Base-by-base conservation (phyloP, 2,888 invertebrate genomes). In the Nebria brevicollis region DNA sequence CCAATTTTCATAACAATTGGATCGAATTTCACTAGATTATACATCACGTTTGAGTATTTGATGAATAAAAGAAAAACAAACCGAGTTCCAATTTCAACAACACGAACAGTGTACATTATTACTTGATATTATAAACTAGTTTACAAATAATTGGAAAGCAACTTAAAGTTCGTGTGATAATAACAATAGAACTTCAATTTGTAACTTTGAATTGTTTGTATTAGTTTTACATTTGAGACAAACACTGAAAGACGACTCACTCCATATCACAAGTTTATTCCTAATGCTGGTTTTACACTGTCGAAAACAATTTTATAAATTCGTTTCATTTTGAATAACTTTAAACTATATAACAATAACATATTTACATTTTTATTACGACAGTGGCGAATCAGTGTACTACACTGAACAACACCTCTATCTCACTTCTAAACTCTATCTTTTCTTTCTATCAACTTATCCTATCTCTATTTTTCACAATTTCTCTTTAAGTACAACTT, bases 231-330 rank as follows among this genome's bases (percentile, higher is more conserved):
- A 72, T 72, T 72, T 26, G n/a, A 42, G 42, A 72, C 11, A 15
- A 26, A 75, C 75, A 75, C 20, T 34, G 64, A 64, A 77, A 72
- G 77, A 77, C 77, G 72, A 77, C 77, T 77, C 77, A 76, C 76
- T 66, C 76, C 76, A 66, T 76, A 25, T 72, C 77, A 77, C 54
- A 54, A 54, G 8, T 54, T 54, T 54, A 54, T 54, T 54, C 54
- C 54, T 54, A 54, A 54, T 54, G 13, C 54, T 54, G 13, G 6
- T 54, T n/a, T 43, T 15, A 15, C 43, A 43, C 42, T 74, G 74
- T 42, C 43, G 42, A 74, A 20, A 20, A 20, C 20, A 20, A 20
- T 20, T 20, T 20, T 20, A 20, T 20, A 20, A 20, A 20, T 20
- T 20, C 20, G 20, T 20, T 20, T 20, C 20, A 20, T 1, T 20